Percentiles rank a stretch among this genome's conserved stretches.
Conservation (phyloP, 2,113 vertebrate species). For the Pteropus alecto region DNA sequence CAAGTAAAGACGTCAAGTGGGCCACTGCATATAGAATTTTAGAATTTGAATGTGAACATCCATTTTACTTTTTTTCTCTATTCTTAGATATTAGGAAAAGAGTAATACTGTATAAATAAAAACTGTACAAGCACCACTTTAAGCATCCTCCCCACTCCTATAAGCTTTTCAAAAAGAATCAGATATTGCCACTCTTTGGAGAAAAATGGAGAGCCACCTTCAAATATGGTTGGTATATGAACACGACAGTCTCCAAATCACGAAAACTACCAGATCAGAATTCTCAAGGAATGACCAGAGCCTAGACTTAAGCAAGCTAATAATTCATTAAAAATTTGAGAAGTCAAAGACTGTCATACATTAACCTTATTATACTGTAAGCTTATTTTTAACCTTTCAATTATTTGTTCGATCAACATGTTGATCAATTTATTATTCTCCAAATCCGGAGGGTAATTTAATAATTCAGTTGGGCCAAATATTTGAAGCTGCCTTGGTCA, state of each 20-base stretch:
- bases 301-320: background rate
- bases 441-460: slow-evolving; percentile 1
- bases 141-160: background rate
- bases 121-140: background rate
- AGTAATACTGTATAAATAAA: background rate
- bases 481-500: background rate
- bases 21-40: background rate
- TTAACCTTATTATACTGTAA: background rate
- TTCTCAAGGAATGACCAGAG: slow-evolving; percentile 12
- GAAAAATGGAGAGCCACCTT: background rate
- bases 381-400: background rate
- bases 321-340: background rate
- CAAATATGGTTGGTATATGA: background rate
- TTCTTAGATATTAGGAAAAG: background rate
- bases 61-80: background rate
- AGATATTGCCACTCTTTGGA: background rate
- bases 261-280: background rate
- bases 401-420: background rate
- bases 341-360: background rate
- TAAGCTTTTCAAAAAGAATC: background rate
- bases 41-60: background rate
- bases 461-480: background rate
- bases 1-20: background rate
- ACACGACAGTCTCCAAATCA: background rate
- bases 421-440: background rate